Evolutionary conservation across 2,888 invertebrate species (phyloP), one percentile per base, ranked within the genome.

Genomic region (Endomychus coccineus): DNA sequence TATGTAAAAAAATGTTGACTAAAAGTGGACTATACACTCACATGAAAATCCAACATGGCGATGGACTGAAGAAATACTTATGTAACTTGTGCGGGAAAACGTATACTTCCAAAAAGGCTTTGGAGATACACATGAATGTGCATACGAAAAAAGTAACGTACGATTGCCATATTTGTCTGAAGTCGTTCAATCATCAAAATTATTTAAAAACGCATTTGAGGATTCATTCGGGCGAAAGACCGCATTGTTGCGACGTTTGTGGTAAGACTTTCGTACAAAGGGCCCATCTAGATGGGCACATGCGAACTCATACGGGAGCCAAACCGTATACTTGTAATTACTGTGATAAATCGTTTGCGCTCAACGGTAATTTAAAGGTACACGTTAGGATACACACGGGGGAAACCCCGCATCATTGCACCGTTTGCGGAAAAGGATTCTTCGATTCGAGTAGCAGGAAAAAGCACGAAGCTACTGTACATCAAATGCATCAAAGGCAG

Each of bases 131-230:
- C 29, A 54, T 54, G 52, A 34, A 52, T 17, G 52, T 50, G 1
- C 55, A 55, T 17, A 55, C 52, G 4, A 48, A 52, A 34, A 51
- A 55, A 42, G 44, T 47, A 22, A 49, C 50, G 2, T 55, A 52
- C 32, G 49, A 52, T 50, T 55, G 55, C 34, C 49, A 40, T 24
- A 33, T 50, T 15, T 55, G 55, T 32, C 51, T 51, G 1, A 55
- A 54, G 42, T 46, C 47, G 1, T 51, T 55, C 47, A 37, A 45
- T 17, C 51, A 52, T 50, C 51, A 52, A 22, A 49, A 50, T 29
- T 51, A 51, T 30, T 38, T 55, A 17, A 51, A 51, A 10, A 49
- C 48, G 16, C 55, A 55, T 31, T 45, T 53, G 42, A 36, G 54
- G 31, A 49, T 45, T 2, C 55, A 55, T 27, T 54, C 55, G 3